Base-by-base conservation (phyloP, 1,140 invertebrate species). In the Drosophila pachea region DNA sequence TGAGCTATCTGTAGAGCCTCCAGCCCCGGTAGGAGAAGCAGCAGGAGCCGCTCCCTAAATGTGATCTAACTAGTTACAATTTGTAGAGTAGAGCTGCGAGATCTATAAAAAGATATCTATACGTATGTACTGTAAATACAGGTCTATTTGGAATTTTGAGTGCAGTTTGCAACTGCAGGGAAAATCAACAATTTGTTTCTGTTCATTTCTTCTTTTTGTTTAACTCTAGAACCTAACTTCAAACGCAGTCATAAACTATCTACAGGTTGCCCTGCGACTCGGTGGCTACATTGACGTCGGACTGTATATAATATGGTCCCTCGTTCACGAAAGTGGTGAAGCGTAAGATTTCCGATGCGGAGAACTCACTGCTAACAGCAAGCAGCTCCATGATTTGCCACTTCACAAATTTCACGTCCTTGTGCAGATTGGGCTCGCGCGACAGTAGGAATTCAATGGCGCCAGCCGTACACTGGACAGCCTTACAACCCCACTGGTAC, bases 381-480 rank as follows among this genome's bases (percentile, higher is more conserved):
- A 97, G 86, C 48, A 90, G 90, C 72, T 91, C 91, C 6, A 97
- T 91, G 14, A 97, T 91, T 65, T 93, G 91, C 89, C 92, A 96
- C 83, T 96, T 97, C 0, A 90, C 86, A 76, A 95, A 93, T 83
- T 94, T 95, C 22, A 92, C 93, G 61, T 94, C 92, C 79, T 95
- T 95, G 55, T 91, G 91, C 1, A 91, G 90, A 83, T 95, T 94
- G 1, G 91, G 90, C 53, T 91, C 91, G 32, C 95, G 90, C 77
- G 96, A 93, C 3, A 97, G 81, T 4, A 97, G 87, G 87, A 94
- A 96, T 88, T 96, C 95, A 4, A 94, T 77, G 36, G 96, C 91
- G 32, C 95, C 91, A 76, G 93, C 91, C 53, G 91, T 90, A 49
- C 88, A 79, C 58, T 91, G 91, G 6, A 94, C 90, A n/a, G 92